Conservation (phyloP, 2,888 invertebrate genomes). For the Julus scandinavius region DNA sequence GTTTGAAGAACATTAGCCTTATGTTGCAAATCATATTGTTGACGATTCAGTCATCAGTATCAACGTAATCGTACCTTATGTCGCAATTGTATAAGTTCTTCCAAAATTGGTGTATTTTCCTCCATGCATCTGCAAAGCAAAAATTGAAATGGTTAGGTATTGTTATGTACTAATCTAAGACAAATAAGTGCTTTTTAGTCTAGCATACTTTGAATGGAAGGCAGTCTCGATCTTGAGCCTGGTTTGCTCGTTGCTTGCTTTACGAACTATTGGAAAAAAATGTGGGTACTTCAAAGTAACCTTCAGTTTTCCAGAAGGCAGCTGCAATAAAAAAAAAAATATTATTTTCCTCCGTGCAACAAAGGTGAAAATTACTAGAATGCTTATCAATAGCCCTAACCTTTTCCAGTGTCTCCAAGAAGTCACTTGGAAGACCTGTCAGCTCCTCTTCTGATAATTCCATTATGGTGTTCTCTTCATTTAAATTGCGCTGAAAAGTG, state of each 20-base stretch:
- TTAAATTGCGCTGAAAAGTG: slow-evolving; percentile 67
- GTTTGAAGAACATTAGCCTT: background rate
- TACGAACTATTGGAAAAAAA: slow-evolving; percentile 68
- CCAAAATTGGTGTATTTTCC: slow-evolving; percentile 67
- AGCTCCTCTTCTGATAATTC: slow-evolving; percentile 67
- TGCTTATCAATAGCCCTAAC: slow-evolving; percentile 55
- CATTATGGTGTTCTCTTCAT: slow-evolving; percentile 68
- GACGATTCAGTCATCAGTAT: background rate
- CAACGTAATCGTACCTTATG: slow-evolving; percentile 63
- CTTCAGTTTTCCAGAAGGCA: slow-evolving; percentile 65
- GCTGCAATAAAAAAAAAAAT: slow-evolving; percentile 59
- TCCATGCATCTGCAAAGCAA: slow-evolving; percentile 65
- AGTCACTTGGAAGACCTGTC: slow-evolving; percentile 63
- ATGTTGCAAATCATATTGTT: slow-evolving; percentile 38
- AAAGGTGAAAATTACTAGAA: background rate
- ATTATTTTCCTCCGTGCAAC: background rate
- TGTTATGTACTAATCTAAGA: background rate
- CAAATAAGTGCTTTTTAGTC: background rate
- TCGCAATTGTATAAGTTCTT: slow-evolving; percentile 67
- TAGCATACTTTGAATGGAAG: slow-evolving; percentile 65
- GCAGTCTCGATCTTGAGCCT: slow-evolving; percentile 66
- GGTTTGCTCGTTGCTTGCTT: slow-evolving; percentile 66
- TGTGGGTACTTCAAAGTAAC: slow-evolving; percentile 69
- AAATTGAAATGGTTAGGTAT: background rate
- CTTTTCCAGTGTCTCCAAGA: slow-evolving; percentile 62